Base-by-base conservation (phyloP, 1,140 invertebrate species). In the Bombyx mandarina region DNA sequence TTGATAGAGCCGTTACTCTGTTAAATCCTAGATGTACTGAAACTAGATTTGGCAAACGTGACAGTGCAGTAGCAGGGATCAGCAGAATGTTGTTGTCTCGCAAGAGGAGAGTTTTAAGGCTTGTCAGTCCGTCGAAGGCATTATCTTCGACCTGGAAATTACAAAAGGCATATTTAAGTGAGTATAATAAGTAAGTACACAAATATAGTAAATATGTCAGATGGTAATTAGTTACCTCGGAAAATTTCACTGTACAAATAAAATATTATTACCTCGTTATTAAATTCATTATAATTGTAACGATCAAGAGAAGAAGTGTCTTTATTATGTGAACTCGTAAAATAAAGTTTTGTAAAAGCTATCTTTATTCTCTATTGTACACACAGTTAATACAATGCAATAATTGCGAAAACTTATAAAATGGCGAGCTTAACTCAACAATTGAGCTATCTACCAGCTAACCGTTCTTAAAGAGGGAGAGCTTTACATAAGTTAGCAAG, bases 11-110 rank as follows among this genome's bases (percentile, higher is more conserved):
- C 0, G 94, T 94, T 6, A 98, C 94, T 63, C 96, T 89, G 79
- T 98, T 98, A 75, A 93, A 97, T 62, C 96, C 94, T 62, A 97
- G 77, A 68, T 94, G 92, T 0, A 98, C 88, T 18, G 91, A 91
- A 9, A 89, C 90, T 3, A 98, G 82, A n/a, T 91, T 91, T 0
- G 93, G 92, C 22, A 97, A 77, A 6, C 93, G 90, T 18, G 91
- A 91, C 4, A 97, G 81, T 7, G 95, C 94, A 12, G 92, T 91
- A 1, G 93, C 92, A 1, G 96, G 96, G 43, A 97, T 92, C 3
- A 95, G 79, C 0, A 97, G 86, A 50, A 97, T 94, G 60, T 96
- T 96, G 77, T 97, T 97, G 73, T 98, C 96, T 72, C 93, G 91
- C 3, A 98, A 86, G n/a, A 94, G 92, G 7, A 98, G 83, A 8